Percentiles rank a stretch among this genome's conserved stretches.
Evolutionary conservation across 2,888 invertebrate genomes (phyloP).

Genomic region (Latrodectus elegans): DNA sequence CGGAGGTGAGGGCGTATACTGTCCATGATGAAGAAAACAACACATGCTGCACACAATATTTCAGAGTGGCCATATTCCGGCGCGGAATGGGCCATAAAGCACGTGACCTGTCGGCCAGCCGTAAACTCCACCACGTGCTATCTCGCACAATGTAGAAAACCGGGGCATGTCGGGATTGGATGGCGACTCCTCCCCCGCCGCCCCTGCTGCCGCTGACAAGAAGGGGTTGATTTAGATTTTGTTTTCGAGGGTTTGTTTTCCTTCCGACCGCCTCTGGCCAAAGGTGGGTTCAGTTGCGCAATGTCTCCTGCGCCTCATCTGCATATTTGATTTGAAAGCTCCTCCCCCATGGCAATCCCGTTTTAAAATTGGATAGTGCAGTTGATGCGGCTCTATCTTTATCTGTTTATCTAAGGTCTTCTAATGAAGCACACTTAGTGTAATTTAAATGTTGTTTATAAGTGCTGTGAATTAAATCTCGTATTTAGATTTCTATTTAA

Average conservation of each 20-base stretch:
- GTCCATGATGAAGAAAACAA: slow-evolving; percentile 63
- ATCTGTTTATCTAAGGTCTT: too few species aligned
- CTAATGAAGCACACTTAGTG: too few species aligned
- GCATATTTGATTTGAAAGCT: neutral
- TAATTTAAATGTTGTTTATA: too few species aligned
- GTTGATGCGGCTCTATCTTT: too few species aligned
- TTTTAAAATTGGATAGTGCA: too few species aligned
- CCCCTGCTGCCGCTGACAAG: neutral
- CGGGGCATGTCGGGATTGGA: slow-evolving; percentile 63
- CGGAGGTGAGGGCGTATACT: neutral
- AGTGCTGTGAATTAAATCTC: too few species aligned
- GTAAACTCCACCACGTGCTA: slow-evolving; percentile 67
- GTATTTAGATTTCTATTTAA: too few species aligned
- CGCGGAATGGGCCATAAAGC: slow-evolving; percentile 68
- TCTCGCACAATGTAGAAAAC: slow-evolving; percentile 34
- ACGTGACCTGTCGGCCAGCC: slow-evolving; percentile 68
- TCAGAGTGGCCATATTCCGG: slow-evolving; percentile 69
- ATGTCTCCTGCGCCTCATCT: neutral
- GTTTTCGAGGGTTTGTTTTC: neutral
- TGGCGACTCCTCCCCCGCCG: slow-evolving; percentile 17
- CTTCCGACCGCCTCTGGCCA: slow-evolving; percentile 26
- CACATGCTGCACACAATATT: slow-evolving; percentile 62
- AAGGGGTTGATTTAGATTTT: slow-evolving; percentile 56
- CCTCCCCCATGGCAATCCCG: neutral
- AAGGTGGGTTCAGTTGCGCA: slow-evolving; percentile 8